phyloP scores from a whole-genome alignment of 2,797 vertebrate species.

The Coranthus polyacanthus region DNA sequence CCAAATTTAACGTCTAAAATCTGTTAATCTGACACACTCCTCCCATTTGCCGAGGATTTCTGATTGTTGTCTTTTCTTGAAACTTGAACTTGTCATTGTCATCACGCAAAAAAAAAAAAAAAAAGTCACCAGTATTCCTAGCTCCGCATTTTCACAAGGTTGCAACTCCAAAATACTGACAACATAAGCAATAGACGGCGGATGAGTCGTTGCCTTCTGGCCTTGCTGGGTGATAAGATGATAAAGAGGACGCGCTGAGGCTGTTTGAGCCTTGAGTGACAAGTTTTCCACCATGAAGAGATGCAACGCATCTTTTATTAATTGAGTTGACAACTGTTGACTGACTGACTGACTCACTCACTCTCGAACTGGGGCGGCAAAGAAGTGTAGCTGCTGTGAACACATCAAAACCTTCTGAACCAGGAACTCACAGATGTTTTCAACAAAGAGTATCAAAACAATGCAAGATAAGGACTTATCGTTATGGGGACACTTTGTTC shows the following conservation, averaged over 20 bases:
- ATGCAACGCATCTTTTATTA: conserved; percentile 51
- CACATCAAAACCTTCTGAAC: conserved; percentile 41
- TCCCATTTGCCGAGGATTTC: conserved; percentile 18
- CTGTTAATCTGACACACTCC: too few species aligned
- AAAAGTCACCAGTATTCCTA: conserved; percentile 14
- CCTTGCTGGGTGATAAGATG: conserved; percentile 42
- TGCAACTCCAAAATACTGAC: conserved; percentile 34
- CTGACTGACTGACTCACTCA: conserved; percentile 42
- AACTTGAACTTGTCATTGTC: conserved; percentile 21
- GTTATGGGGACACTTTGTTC: conserved; percentile 5
- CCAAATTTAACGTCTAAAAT: too few species aligned
- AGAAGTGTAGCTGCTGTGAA: conserved; percentile 27
- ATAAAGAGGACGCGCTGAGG: conserved; percentile 52
- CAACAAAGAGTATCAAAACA: conserved; percentile 37
- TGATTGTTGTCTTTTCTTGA: conserved; percentile 9
- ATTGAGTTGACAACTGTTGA: conserved; percentile 42
- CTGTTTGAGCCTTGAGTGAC: conserved; percentile 62
- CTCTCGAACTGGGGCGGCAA: conserved; percentile 34
- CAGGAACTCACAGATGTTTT: conserved; percentile 34
- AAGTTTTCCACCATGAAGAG: conserved; percentile 42
- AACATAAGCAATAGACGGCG: conserved; percentile 44
- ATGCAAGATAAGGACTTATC: conserved; percentile 1
- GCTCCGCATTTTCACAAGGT: conserved; percentile 37
- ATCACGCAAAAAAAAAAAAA: conserved; percentile 11
- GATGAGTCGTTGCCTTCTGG: conserved; percentile 56